Conservation (phyloP, 2,888 invertebrate genomes). For the Camptogramma bilineatum region DNA sequence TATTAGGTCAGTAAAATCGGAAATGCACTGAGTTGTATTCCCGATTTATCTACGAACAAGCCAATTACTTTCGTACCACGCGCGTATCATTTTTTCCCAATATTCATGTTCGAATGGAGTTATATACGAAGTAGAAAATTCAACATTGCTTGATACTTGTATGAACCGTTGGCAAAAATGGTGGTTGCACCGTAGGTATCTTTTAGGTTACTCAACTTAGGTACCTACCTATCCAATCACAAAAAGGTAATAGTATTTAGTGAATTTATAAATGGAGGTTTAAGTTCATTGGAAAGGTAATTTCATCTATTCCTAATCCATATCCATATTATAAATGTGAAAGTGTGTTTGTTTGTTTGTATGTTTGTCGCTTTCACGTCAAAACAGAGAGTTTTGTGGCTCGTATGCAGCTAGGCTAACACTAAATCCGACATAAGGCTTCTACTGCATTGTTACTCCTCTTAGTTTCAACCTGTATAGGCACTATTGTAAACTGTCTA, state of each 20-base stretch:
- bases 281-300: too few species aligned
- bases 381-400: too few species aligned
- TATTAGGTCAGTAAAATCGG: slow-evolving; percentile 59
- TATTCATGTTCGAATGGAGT: slow-evolving; percentile 56
- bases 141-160: neutral
- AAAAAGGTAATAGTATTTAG: too few species aligned
- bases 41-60: slow-evolving; percentile 75
- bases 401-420: too few species aligned
- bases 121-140: slow-evolving; percentile 4
- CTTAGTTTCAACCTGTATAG: slow-evolving; percentile 8
- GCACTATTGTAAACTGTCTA: slow-evolving; percentile 30
- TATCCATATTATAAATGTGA: too few species aligned
- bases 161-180: slow-evolving; percentile 8
- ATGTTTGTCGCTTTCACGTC: too few species aligned
- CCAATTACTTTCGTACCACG: slow-evolving; percentile 60
- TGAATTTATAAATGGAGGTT: too few species aligned
- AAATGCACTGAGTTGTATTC: slow-evolving; percentile 57
- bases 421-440: too few species aligned
- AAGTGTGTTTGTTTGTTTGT: too few species aligned
- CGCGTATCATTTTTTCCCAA: slow-evolving; percentile 69
- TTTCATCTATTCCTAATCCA: too few species aligned
- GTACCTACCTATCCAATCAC: too few species aligned
- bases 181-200: neutral
- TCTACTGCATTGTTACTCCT: neutral
- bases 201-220: too few species aligned